Conservation (phyloP, 2,113 vertebrate species). For the Eclectus roratus region DNA sequence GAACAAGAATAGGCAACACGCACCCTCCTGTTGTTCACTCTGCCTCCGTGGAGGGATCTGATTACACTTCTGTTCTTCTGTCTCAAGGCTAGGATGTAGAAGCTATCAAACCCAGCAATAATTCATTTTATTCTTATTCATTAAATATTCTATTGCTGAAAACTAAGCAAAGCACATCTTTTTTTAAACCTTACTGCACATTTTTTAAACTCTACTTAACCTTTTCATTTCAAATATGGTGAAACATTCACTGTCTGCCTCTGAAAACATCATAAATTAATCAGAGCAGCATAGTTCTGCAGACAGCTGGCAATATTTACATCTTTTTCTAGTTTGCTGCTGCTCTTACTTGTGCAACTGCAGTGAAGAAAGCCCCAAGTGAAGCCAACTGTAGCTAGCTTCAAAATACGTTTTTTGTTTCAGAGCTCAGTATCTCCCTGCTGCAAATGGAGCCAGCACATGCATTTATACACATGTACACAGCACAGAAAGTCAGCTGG, state of each 20-base stretch:
- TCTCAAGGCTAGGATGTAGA: conserved; percentile 13
- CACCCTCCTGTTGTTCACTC: neutral
- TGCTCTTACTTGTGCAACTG: conserved; percentile 36
- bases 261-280: conserved; percentile 61
- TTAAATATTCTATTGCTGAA: conserved; percentile 16
- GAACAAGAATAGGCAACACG: neutral
- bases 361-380: conserved; percentile 50
- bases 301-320: conserved; percentile 51
- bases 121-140: neutral
- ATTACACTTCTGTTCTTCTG: neutral
- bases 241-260: conserved; percentile 1
- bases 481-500: neutral
- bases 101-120: neutral
- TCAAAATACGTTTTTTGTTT: conserved; percentile 37
- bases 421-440: conserved; percentile 21
- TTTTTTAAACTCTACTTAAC: conserved; percentile 25
- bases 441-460: conserved; percentile 19
- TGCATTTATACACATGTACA: neutral
- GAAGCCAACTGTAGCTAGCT: conserved; percentile 34
- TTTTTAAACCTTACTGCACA: neutral
- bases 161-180: neutral
- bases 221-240: conserved; percentile 49
- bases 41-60: accelerated
- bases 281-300: neutral
- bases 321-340: conserved; percentile 1